Base-by-base conservation (phyloP, 1,140 invertebrate genomes). In the Brachionus rubens region DNA sequence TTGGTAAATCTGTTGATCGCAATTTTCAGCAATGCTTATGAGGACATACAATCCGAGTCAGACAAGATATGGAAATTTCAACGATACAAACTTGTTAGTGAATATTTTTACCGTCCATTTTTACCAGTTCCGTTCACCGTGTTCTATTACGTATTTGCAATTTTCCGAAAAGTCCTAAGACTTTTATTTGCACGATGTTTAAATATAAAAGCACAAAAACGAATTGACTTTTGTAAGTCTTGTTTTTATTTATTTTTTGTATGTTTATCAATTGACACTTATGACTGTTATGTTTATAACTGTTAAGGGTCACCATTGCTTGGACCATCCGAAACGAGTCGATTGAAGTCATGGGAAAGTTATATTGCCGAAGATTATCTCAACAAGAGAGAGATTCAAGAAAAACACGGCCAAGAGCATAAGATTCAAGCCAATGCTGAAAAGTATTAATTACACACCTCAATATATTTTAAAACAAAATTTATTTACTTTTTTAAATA, bases 1-100 rank as follows among this genome's bases (percentile, higher is more conserved):
- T 88, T 98, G 75, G 93, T 99, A 81, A 98, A 97, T 86, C 87
- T 99, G 14, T 89, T 98, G 50, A 98, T 98, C 80, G 95, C 95
- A n/a, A 93, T 96, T 50, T 98, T 98, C 87, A 98, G 81, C 26
- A 79, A 81, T 54, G 81, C 82, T 3, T 82, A 82, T 76, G 78
- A 80, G 5, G 78, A 80, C 76, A 80, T 83, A 1, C 79, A 82
- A 26, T 77, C 81, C 3, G 81, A 82, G 50, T 79, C 81, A 9
- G 79, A 81, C 76, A 78, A 81, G 59, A 79, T 81, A 21, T 87
- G 85, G 84, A 80, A 82, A 43, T 87, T 81, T 77, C 83, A 86
- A 78, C 81, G 84, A 68, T 85, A 82, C 70, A 79, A 81, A 5
- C 79, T 84, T 77, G 80, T 84, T 68, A 59, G 79, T 26, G 84